These are phyloP conservation scores for Plebejus melissa DNA, from an alignment of 2,888 invertebrate species.

Conservation along the genomic window DNA sequence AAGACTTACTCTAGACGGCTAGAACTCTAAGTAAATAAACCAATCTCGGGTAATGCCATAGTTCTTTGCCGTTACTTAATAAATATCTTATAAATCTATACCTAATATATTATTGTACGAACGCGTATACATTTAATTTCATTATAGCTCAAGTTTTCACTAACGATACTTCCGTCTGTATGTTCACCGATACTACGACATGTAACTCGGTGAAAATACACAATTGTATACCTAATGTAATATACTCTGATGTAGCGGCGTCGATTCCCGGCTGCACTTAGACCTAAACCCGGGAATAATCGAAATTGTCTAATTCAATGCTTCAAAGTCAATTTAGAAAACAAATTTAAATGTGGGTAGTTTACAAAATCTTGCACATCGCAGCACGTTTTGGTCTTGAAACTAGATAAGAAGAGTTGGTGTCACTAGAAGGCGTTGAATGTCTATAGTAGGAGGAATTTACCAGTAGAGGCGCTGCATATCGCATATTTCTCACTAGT, in stretches of 20 bases:
- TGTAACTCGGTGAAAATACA: slow-evolving; percentile 1
- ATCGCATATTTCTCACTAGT: background rate
- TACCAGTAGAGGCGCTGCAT: background rate
- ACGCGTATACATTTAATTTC: slow-evolving; percentile 76
- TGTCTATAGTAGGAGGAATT: background rate
- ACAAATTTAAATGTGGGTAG: background rate
- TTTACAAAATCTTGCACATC: background rate
- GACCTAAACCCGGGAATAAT: background rate
- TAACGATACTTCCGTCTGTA: slow-evolving; percentile 31
- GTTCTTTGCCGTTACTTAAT: slow-evolving; percentile 58
- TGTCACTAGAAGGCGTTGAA: no score
- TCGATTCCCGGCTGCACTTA: background rate
- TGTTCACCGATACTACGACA: background rate
- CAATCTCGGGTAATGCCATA: slow-evolving; percentile 45
- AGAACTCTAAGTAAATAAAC: slow-evolving; percentile 48
- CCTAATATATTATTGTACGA: slow-evolving; percentile 75
- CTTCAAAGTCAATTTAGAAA: background rate
- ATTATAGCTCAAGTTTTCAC: slow-evolving; percentile 62
- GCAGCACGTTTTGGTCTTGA: background rate
- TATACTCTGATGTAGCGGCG: background rate
- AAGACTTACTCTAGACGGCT: slow-evolving; percentile 34
- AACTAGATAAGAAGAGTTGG: background rate
- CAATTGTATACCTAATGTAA: background rate
- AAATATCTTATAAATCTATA: slow-evolving; percentile 64
- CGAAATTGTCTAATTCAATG: background rate